Evolutionary conservation across 1,140 invertebrate species (phyloP).

Genomic region (Tetramorium parvispinum): DNA sequence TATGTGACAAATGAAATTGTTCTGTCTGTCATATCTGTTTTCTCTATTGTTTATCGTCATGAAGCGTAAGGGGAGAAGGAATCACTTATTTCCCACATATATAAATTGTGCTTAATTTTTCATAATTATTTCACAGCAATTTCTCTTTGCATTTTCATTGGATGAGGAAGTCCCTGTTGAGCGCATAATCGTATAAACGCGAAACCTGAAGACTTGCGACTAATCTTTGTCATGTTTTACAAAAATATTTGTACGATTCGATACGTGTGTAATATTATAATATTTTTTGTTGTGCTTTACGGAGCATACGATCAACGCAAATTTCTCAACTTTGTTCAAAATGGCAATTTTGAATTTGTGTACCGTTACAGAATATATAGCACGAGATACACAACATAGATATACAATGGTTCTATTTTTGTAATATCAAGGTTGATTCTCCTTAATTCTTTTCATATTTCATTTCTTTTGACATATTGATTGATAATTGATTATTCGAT

Average conservation of each 20-base stretch:
- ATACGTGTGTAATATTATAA: background rate
- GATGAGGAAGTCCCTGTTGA: background rate
- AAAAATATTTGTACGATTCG: background rate
- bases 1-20: constrained; percentile 41
- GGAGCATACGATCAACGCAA: background rate
- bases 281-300: background rate
- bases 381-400: background rate
- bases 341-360: background rate
- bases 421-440: constrained; percentile 2
- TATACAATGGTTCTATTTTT: constrained; percentile 9
- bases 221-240: background rate
- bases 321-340: background rate
- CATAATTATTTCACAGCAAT: background rate
- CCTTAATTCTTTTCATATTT: constrained; percentile 29
- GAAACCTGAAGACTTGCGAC: background rate
- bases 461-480: constrained; percentile 7
- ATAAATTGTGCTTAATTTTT: constrained; percentile 4
- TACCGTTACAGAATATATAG: background rate
- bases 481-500: constrained; percentile 41
- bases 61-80: background rate
- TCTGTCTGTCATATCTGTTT: background rate
- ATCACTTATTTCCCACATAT: background rate
- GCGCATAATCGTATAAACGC: constrained; percentile 11
- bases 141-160: background rate
- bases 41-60: background rate